Conservation (phyloP, 2,113 vertebrate genomes). For the Chauna torquata region DNA sequence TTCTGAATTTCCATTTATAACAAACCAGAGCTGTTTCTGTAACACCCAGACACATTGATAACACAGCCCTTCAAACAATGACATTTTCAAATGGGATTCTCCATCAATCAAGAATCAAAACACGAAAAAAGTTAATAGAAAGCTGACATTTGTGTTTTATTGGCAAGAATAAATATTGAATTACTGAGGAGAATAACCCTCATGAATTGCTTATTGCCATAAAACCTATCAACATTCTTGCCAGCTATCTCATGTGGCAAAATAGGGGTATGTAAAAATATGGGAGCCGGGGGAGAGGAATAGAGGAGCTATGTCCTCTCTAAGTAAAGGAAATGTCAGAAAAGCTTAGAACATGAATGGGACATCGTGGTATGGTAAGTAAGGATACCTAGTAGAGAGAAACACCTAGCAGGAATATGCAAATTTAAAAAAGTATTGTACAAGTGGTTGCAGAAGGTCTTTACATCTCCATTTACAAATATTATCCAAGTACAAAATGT, state of each 20-base stretch:
- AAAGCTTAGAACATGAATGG: neutral
- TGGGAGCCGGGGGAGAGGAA: no score
- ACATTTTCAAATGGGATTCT: neutral
- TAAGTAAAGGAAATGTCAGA: neutral
- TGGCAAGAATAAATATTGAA: neutral
- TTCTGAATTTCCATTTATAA: slow-evolving; percentile 43
- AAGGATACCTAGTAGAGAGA: neutral
- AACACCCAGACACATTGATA: neutral
- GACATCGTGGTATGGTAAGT: neutral
- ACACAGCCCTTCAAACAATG: neutral
- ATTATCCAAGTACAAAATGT: neutral
- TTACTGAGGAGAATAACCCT: neutral
- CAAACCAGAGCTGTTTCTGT: neutral
- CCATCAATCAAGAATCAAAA: neutral
- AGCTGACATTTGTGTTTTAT: neutral
- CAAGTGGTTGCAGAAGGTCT: neutral
- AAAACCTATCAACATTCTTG: neutral
- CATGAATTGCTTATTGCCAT: neutral
- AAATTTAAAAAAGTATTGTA: neutral
- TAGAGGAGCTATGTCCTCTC: no score
- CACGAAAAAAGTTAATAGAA: neutral
- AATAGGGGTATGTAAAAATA: no score
- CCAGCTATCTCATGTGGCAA: neutral
- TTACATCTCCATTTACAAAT: neutral
- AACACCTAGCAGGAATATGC: neutral